Evolutionary conservation across 2,888 invertebrate genomes (phyloP), one percentile per base, ranked within the genome.

Genomic region (Dromius quadrimaculatus): DNA sequence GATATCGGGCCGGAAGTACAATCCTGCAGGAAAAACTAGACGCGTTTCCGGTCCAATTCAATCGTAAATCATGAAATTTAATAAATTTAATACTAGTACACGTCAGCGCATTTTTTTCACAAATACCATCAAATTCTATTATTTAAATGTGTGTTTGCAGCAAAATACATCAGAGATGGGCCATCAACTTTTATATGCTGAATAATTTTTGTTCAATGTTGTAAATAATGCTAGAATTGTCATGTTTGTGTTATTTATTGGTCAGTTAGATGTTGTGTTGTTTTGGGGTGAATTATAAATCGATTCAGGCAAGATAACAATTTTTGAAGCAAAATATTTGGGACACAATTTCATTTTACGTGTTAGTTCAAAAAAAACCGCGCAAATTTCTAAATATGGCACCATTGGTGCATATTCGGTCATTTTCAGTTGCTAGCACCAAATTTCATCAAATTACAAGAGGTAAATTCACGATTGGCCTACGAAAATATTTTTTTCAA

Each of bases 101-200:
- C 17, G 45, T 45, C 45, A 45, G 13, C 45, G 4, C 15, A 45
- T 45, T 45, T 45, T 45, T 19, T 13, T 9, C 19, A n/a, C 32
- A 15, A 17, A 57, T 34, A 57, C 32, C 11, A 57, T 57, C 57
- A 28, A n/a, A 57, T 57, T 57, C 32, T 57, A 57, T 57, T 57
- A 57, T 57, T 57, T 57, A 28, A 57, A 57, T 28, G 15, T 57
- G 11, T 15, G 9, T 15, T 57, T n/a, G 32, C 57, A 34, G 17
- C 22, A 11, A 20, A 47, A 47, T 22, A 13, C 47, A 47, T 47
- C 23, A 47, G 11, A 6, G 4, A 0, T 8, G 47, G 20, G 5
- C 8, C 23, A 22, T 47, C 22, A 47, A 36, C n/a, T 36, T n/a
- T 36, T 36, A 36, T n/a, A 11, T 11, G 36, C 36, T n/a, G 36